These are phyloP conservation scores for Crypturellus tataupa DNA, from an alignment of 2,797 vertebrate genomes.

Conservation along the genomic window DNA sequence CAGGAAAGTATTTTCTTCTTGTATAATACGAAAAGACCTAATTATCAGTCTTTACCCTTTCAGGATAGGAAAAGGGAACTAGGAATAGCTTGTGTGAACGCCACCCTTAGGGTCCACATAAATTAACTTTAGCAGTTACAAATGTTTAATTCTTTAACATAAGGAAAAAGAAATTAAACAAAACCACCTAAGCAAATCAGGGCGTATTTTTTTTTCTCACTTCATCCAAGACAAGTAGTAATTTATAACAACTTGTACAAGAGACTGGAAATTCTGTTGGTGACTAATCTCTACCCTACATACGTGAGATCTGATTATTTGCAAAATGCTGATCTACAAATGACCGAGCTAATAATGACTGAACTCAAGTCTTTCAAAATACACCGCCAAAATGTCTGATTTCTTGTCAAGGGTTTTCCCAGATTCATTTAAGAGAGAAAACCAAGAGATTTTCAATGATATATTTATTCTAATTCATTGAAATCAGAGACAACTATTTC, in stretches of 20 bases:
- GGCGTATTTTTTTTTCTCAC: neutral
- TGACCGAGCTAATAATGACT: neutral
- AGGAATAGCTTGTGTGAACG: neutral
- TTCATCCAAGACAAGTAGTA: neutral
- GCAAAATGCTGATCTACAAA: neutral
- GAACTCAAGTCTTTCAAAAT: neutral
- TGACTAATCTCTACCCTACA: rapidly evolving
- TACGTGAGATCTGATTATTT: neutral
- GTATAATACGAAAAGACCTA: neutral
- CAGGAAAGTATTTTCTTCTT: neutral
- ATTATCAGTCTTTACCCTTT: neutral
- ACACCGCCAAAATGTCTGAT: neutral
- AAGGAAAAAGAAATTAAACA: neutral
- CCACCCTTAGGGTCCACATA: neutral
- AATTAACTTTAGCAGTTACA: neutral
- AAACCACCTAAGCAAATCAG: neutral
- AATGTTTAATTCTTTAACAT: neutral
- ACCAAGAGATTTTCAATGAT: neutral
- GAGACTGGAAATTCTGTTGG: neutral
- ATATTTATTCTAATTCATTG: neutral
- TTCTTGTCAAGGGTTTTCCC: neutral
- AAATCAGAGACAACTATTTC: neutral
- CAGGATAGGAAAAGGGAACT: neutral
- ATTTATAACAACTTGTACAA: neutral
- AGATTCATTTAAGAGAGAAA: neutral